Evolutionary conservation across 2,113 vertebrate genomes (phyloP), one percentile per base, ranked within the genome.

Genomic region (Urocolius indicus): DNA sequence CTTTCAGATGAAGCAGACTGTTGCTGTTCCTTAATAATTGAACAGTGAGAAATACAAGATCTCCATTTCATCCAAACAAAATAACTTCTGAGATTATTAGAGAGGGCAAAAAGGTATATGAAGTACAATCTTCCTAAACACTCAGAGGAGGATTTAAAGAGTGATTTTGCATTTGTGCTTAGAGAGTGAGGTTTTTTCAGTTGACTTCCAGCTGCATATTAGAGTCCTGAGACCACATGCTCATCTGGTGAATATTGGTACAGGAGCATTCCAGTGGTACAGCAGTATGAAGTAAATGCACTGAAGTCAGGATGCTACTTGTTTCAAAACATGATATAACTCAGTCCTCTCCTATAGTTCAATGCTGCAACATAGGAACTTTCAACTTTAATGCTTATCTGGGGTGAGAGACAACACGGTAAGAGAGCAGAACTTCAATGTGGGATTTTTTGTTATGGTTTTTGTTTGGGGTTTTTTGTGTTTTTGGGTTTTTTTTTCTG

Each of bases 21-120:
- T 90, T 84, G 93, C 85, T 87, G 48, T 94, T 96, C 92, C 87
- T 95, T 95, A 96, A 95, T 95, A 95, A 94, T 95, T 96, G 90
- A 96, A 95, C 65, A 92, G 52, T 92, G 80, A 96, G 90, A 93
- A 94, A 94, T 90, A 93, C 61, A 96, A 82, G 89, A 61, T 84
- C 78, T 92, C 91, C 72, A 57, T 94, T 97, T 85, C 80, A 92
- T 94, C 87, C 89, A 90, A 78, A 90, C 58, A 87, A 90, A 96
- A 55, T 87, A 84, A 77, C 63, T 94, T 45, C 26, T 43, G 76
- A 76, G 72, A 93, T 80, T 46, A 58, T 74, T 45, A 58, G 51
- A 85, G 68, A 89, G 73, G 62, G 67, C 48, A 77, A 82, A 82
- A 83, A 84, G 65, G 22, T 78, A 7, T 79, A 30, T 51, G 36